phyloP scores from a whole-genome alignment of 2,888 invertebrate species.

The Coelinius sp. region DNA sequence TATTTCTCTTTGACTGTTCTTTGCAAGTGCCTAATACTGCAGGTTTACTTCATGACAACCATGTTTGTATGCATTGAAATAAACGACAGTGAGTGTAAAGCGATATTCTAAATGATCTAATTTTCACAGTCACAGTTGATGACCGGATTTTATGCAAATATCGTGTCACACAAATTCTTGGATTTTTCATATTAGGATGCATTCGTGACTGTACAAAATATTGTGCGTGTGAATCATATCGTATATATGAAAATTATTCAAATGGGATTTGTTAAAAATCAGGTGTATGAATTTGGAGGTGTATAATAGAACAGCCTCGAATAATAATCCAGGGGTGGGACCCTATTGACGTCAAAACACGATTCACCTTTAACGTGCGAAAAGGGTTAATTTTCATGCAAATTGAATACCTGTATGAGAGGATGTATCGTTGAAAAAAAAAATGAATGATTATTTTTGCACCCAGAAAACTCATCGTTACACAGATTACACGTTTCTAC shows the following conservation, averaged over 20 bases:
- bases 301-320: background rate
- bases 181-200: conserved; percentile 10
- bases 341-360: conserved; percentile 21
- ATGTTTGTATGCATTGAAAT: conserved; percentile 15
- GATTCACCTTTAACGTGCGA: conserved; percentile 18
- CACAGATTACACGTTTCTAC: background rate
- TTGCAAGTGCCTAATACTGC: background rate
- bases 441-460: conserved; percentile 47
- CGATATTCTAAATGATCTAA: conserved; percentile 26
- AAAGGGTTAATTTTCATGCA: conserved; percentile 35
- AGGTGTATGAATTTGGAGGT: no score
- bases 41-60: conserved; percentile 15
- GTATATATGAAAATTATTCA: no score
- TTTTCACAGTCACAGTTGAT: conserved; percentile 19
- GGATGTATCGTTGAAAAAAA: conserved; percentile 46
- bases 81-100: conserved; percentile 24
- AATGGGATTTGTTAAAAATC: no score
- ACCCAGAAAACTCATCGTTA: conserved; percentile 31
- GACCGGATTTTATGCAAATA: conserved; percentile 31
- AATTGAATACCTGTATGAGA: conserved; percentile 39
- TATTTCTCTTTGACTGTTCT: background rate
- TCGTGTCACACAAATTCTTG: background rate
- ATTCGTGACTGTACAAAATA: background rate
- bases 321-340: conserved; percentile 16
- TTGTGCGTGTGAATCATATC: no score